Conservation (phyloP, 2,113 vertebrate genomes). For the Larimichthys polyactis region DNA sequence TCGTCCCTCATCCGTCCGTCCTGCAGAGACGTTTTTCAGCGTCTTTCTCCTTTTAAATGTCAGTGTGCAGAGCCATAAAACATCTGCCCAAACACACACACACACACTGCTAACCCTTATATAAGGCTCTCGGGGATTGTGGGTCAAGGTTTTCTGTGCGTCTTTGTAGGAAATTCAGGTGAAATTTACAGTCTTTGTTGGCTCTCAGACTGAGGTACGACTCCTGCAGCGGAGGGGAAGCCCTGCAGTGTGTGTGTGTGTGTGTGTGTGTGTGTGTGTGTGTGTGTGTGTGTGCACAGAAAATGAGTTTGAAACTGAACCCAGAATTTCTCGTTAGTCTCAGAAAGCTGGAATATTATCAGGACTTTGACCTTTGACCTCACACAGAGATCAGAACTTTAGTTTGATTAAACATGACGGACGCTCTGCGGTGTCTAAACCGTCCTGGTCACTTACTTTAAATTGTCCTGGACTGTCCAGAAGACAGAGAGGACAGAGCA, state of each 20-base stretch:
- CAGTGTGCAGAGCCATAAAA: conserved; percentile 43
- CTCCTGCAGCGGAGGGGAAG: conserved; percentile 25
- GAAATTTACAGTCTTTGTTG: conserved; percentile 45
- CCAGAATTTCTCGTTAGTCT: no score
- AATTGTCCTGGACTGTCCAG: no score
- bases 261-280: conserved; percentile 15
- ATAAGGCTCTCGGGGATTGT: conserved; percentile 53
- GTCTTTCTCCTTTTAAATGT: conserved; percentile 60
- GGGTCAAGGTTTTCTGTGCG: conserved; percentile 44
- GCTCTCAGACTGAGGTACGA: neutral
- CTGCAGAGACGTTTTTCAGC: conserved; percentile 48
- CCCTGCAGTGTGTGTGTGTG: conserved; percentile 32
- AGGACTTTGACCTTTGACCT: no score
- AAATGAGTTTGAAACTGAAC: no score
- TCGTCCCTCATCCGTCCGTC: conserved; percentile 45
- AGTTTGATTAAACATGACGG: no score
- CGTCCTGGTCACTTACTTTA: no score
- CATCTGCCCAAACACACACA: conserved; percentile 48
- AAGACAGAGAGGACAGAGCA: no score
- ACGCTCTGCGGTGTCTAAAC: no score
- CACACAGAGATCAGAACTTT: no score
- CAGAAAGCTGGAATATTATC: no score
- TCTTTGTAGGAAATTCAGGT: conserved; percentile 56
- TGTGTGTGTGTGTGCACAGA: neutral
- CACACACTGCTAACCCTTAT: conserved; percentile 48